Evolutionary conservation across 2,113 vertebrate species (phyloP).

Genomic region (Prunella himalayana): DNA sequence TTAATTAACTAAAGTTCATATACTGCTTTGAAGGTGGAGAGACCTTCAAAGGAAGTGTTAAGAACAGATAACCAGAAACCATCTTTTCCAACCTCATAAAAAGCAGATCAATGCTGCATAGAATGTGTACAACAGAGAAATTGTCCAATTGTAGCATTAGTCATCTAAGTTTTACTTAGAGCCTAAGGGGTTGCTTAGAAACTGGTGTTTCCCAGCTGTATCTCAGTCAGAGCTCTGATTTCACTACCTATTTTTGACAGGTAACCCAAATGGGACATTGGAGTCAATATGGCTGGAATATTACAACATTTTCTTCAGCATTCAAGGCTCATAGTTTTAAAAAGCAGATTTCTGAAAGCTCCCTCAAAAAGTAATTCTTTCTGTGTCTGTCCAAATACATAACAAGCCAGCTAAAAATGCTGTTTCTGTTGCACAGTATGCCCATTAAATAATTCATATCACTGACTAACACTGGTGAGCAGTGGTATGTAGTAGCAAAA

Average conservation of each 20-base stretch:
- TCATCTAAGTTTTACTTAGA: neutral
- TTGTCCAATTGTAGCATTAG: neutral
- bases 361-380: neutral
- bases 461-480: neutral
- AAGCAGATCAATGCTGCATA: neutral
- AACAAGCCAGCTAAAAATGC: neutral
- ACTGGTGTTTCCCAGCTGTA: neutral
- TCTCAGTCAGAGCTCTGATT: neutral
- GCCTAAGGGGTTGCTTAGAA: neutral
- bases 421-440: neutral
- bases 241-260: neutral
- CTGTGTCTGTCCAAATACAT: neutral
- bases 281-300: neutral
- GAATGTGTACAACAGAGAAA: neutral
- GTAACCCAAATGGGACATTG: neutral
- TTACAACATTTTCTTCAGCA: neutral
- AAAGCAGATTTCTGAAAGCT: neutral
- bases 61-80: neutral
- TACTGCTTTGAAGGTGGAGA: conserved; percentile 25
- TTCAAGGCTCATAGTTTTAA: neutral
- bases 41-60: neutral
- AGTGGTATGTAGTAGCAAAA: neutral
- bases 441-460: neutral
- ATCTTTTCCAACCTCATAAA: neutral
- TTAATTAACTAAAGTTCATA: conserved; percentile 22